These are phyloP conservation scores for Podarcis raffonei DNA, from an alignment of 2,113 vertebrate species.

Conservation along the genomic window DNA sequence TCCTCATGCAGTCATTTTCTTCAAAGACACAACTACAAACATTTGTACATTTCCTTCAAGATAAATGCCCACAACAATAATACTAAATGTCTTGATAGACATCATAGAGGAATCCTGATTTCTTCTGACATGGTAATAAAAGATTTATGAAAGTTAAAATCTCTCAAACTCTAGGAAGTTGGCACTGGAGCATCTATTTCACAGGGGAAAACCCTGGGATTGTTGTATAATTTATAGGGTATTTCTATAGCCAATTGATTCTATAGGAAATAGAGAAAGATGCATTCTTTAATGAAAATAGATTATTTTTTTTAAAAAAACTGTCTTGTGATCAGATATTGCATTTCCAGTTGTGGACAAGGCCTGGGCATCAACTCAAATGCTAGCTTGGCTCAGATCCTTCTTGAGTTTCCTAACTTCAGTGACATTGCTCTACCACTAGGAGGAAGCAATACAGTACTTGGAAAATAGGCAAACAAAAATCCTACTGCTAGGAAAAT, in stretches of 20 bases:
- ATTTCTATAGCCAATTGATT: neutral
- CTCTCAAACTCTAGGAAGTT: neutral
- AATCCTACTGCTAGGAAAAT: too few relatives aligned
- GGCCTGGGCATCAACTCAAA: too few relatives aligned
- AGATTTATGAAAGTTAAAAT: neutral
- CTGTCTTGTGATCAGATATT: too few relatives aligned
- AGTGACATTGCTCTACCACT: neutral
- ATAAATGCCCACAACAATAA: constrained; percentile 17
- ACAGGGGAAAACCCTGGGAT: neutral
- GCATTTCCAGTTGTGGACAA: neutral
- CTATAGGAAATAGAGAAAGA: neutral
- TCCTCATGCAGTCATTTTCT: neutral
- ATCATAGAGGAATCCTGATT: neutral
- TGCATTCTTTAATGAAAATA: fast-evolving
- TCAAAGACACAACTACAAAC: neutral
- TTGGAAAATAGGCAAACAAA: neutral
- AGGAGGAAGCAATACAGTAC: neutral
- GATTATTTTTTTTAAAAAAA: neutral
- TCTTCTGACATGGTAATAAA: neutral
- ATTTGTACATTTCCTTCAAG: constrained; percentile 9
- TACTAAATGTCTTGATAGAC: constrained; percentile 1
- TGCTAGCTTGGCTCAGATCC: neutral
- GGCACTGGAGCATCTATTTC: neutral
- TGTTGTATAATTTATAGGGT: neutral
- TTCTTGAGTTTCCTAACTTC: neutral